phyloP scores from a whole-genome alignment of 2,888 invertebrate genomes.

The Escarpia spicata region DNA sequence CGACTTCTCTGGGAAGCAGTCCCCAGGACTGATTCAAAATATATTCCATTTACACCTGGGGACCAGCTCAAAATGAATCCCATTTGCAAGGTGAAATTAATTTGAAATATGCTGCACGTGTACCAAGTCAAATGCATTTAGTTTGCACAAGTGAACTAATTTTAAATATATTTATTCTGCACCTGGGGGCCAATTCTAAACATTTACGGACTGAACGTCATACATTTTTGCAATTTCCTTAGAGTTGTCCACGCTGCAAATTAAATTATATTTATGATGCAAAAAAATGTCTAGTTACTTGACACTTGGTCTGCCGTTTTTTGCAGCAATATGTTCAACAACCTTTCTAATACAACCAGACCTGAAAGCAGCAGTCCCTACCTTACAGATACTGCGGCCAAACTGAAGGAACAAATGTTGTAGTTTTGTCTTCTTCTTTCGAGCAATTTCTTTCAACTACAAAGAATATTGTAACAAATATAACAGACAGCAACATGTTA shows the following conservation, averaged over 20 bases:
- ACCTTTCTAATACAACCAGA: not conserved
- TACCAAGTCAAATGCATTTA: no score
- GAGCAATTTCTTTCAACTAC: constrained; percentile 55
- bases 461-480: not conserved
- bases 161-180: not conserved
- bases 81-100: no score
- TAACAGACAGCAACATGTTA: not conserved
- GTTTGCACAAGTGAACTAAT: no score
- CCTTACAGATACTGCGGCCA: constrained; percentile 56
- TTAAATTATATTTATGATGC: no score
- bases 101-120: no score
- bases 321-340: no score
- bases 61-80: not conserved
- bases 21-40: not conserved
- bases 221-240: no score
- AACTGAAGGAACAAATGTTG: constrained; percentile 56
- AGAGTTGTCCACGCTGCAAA: no score
- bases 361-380: constrained; percentile 22
- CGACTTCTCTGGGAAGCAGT: no score
- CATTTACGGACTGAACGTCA: not conserved
- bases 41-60: not conserved
- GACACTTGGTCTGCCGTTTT: no score
- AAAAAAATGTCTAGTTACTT: no score
- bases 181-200: not conserved
- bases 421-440: constrained; percentile 52